Evolutionary conservation across 2,797 vertebrate species (phyloP), one percentile per base, ranked within the genome.

Genomic region (Chromobotia macracanthus): DNA sequence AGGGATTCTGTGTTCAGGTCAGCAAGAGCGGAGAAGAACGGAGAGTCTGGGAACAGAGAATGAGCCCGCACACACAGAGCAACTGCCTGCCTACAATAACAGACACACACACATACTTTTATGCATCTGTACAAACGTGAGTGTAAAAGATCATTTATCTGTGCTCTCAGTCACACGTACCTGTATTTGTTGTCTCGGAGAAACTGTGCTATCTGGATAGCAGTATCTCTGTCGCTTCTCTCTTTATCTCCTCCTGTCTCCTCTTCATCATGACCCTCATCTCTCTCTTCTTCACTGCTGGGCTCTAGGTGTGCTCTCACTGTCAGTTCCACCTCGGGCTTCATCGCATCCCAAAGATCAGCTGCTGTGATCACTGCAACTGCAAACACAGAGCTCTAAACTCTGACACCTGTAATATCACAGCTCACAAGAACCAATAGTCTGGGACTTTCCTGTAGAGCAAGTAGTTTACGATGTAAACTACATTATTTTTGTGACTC

Each of bases 281-380:
- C 73, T 15, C 51, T 18, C 79, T 89, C 75, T 0, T 65, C 74
- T 18, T 92, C 89, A 65, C 80, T 85, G 19, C 69, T 69, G 56
- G 87, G 87, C 85, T 93, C 86, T 72, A 97, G 90, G 51, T 94
- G 90, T 25, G 91, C 85, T 63, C 80, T 85, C 82, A 91, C 89
- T 1, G 95, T 94, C 79, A 90, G 82, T 38, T 84, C 92, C 78
- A 99, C 74, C 88, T 99, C 97, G 1, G 97, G 97, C 82, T 96
- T 92, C 97, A 98, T 98, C 0, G 96, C 96, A 35, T 94, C 92
- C 97, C 97, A 99, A 79, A 99, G 93, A 86, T 99, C 97, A 5
- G 94, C 92, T 1, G 94, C 94, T 38, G 92, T 83, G 15, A 96
- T 91, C 8, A 87, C 89, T 1, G 91, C 76, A 56, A 91, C 94